These are phyloP conservation scores for Mustela lutreola DNA, from an alignment of 2,113 vertebrate genomes.

Conservation along the genomic window DNA sequence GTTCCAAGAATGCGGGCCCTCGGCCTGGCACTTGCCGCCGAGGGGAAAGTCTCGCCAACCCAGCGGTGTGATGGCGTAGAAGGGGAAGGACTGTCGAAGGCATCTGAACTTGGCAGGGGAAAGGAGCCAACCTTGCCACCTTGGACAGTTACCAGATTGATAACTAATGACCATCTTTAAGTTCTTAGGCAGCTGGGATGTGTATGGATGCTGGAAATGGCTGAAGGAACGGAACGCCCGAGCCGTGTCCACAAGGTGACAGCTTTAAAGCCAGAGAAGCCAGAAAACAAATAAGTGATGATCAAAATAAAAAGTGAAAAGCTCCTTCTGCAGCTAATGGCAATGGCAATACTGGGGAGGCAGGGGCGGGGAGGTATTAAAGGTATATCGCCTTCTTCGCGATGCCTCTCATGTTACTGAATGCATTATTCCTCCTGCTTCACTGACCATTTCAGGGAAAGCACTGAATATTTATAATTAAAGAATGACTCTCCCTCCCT, in stretches of 20 bases:
- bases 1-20: neutral
- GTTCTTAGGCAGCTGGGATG: neutral
- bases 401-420: neutral
- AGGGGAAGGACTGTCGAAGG: neutral
- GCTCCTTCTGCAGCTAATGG: neutral
- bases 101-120: neutral
- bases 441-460: neutral
- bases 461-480: neutral
- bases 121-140: neutral
- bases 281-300: neutral
- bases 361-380: neutral
- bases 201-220: neutral
- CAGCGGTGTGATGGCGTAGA: neutral
- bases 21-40: neutral
- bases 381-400: neutral
- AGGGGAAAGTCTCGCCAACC: neutral
- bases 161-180: neutral
- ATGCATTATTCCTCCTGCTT: neutral
- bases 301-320: conserved; percentile 28
- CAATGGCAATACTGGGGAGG: neutral
- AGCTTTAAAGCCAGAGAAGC: neutral
- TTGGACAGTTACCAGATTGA: neutral
- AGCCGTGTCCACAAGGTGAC: neutral
- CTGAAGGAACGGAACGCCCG: neutral
- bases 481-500: neutral